Conservation (phyloP, 2,113 vertebrate species). For the Larimichthys polyactis region DNA sequence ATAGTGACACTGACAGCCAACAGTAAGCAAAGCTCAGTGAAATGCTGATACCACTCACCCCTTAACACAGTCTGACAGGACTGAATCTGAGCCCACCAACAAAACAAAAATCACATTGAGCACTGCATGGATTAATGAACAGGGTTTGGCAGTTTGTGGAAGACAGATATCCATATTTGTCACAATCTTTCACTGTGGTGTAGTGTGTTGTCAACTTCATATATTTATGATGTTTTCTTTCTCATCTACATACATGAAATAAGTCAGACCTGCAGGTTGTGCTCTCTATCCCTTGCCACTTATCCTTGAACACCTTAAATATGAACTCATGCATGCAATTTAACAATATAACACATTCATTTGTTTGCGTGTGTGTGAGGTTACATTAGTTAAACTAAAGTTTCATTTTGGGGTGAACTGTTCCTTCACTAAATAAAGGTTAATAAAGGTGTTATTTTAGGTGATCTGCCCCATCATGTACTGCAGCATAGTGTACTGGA, state of each 20-base stretch:
- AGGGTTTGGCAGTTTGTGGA: not conserved
- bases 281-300: too few relatives aligned
- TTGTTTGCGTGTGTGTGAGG: not conserved
- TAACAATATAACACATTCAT: too few relatives aligned
- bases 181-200: not conserved
- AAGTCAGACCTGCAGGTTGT: not conserved
- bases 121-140: too few relatives aligned
- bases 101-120: too few relatives aligned
- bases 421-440: not conserved
- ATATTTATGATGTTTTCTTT: too few relatives aligned
- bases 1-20: too few relatives aligned
- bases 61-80: too few relatives aligned
- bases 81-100: too few relatives aligned
- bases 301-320: not conserved
- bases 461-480: conserved; percentile 94
- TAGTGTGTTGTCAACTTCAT: not conserved
- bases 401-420: not conserved
- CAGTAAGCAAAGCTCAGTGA: too few relatives aligned
- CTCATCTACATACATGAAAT: too few relatives aligned
- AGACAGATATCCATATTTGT: not conserved
- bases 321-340: not conserved
- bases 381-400: not conserved
- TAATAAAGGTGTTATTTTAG: conserved; percentile 73
- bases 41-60: too few relatives aligned
- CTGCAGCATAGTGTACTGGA: conserved; percentile 99